phyloP scores from a whole-genome alignment of 2,797 vertebrate species.

The Linurgus olivaceus region DNA sequence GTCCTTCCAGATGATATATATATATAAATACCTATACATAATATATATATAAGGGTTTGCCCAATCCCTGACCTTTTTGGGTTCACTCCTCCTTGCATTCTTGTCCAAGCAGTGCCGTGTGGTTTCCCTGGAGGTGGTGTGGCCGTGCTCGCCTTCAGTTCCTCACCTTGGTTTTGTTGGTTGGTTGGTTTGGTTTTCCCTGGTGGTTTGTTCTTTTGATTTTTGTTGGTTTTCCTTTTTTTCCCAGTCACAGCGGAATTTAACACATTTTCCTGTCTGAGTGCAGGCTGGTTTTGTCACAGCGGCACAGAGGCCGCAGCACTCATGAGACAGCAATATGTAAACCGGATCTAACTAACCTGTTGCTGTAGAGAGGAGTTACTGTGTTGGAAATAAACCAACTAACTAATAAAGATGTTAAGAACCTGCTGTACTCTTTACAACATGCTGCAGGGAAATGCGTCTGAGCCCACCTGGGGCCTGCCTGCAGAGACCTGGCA shows the following conservation, averaged over 20 bases:
- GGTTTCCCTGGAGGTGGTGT: conserved; percentile 59
- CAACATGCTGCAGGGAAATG: background rate
- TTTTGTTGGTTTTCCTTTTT: conserved; percentile 26
- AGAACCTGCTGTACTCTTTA: conserved; percentile 25
- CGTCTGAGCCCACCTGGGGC: background rate
- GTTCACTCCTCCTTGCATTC: background rate
- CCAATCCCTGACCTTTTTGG: background rate
- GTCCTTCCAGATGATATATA: conserved; percentile 71
- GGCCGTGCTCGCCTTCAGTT: background rate
- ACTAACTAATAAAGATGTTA: conserved; percentile 72
- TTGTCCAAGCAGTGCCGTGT: conserved; percentile 54
- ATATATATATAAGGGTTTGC: conserved; percentile 65
- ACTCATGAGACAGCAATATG: conserved; percentile 50
- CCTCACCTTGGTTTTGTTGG: background rate
- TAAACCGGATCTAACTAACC: conserved; percentile 66
- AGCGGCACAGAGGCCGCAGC: conserved; percentile 39
- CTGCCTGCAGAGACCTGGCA: background rate
- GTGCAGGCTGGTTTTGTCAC: conserved; percentile 62
- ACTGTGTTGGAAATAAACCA: conserved; percentile 50
- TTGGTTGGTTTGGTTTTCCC: conserved; percentile 14
- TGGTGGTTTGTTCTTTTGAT: background rate
- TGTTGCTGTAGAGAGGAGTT: conserved; percentile 70
- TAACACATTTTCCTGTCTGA: conserved; percentile 63
- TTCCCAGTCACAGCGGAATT: conserved; percentile 50
- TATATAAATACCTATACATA: conserved; percentile 77